Base-by-base conservation (phyloP, 1,140 invertebrate genomes). In the Euwallacea fornicatus region DNA sequence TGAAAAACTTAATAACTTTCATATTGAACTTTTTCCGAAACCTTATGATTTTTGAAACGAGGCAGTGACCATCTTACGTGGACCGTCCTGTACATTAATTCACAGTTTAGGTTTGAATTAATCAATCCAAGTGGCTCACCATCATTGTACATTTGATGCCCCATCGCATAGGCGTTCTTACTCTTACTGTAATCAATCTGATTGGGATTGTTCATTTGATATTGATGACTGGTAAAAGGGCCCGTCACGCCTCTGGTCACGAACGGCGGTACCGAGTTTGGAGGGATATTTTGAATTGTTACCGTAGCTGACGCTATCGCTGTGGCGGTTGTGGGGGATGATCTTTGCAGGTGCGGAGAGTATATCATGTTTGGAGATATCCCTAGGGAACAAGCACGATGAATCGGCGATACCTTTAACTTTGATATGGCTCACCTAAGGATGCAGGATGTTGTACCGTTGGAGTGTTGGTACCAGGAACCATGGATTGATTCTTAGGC, bases 321-420 rank as follows among this genome's bases (percentile, higher is more conserved):
- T 0, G 86, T 85, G 0, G 86, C 84, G 7, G 86, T 87, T 0
- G 88, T 89, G 0, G 86, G 86, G 11, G 86, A 87, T 2, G 85
- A 87, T 56, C 88, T 78, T 16, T 82, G 77, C 70, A 86, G 82
- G 33, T 84, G 81, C 0, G 88, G 83, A 0, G 88, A 83, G 76
- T 89, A 88, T 42, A 88, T 83, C 50, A 85, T 83, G 21, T 74
- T 83, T 42, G 77, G 69, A 46, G 75, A 42, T 42, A 78, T 73
- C 54, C 72, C 75, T 73, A 42, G 9, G 60, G 7, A 54, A 50
- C 33, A 60, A 15, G 6, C 4, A 8, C 50, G 50, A 9, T 8
- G 6, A 53, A 0, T 33, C 21, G 9, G 50, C 50, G 50, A 53
- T 8, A 53, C 6, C 4, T 33, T 33, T 4, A 33, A 50, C 1